phyloP scores from a whole-genome alignment of 2,797 vertebrate genomes.

The Thaleichthys pacificus region DNA sequence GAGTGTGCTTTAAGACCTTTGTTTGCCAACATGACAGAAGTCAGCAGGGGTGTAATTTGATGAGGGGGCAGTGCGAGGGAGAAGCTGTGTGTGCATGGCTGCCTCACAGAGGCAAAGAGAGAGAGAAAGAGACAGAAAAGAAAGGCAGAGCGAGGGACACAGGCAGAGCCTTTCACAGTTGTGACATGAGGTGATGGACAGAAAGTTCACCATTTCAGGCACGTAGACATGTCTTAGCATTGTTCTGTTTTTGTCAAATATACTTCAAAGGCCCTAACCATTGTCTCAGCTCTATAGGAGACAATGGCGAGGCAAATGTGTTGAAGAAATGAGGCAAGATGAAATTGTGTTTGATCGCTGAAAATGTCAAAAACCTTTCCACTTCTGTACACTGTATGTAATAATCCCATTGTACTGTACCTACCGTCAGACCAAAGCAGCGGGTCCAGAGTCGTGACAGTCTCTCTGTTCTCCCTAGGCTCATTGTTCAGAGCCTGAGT shows the following conservation, averaged over 20 bases:
- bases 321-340: slow-evolving; percentile 27
- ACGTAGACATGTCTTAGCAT: no score
- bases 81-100: slow-evolving; percentile 57
- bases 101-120: neutral
- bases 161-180: slow-evolving; percentile 35
- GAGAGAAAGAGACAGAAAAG: neutral
- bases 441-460: slow-evolving; percentile 58
- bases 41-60: slow-evolving; percentile 75
- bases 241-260: slow-evolving; percentile 14
- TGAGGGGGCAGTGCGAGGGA: slow-evolving; percentile 68
- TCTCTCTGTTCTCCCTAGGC: slow-evolving; percentile 40
- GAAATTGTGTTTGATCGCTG: slow-evolving; percentile 59
- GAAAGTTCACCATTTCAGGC: no score
- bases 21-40: slow-evolving; percentile 71
- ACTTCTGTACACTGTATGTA: slow-evolving; percentile 59
- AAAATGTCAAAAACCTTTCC: slow-evolving; percentile 61
- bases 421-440: slow-evolving; percentile 55
- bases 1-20: slow-evolving; percentile 74
- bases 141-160: neutral
- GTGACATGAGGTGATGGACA: no score
- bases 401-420: slow-evolving; percentile 48
- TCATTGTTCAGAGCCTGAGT: slow-evolving; percentile 71
- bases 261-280: slow-evolving; percentile 50
- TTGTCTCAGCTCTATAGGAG: slow-evolving; percentile 62
- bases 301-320: slow-evolving; percentile 23